Conservation (phyloP, 2,888 invertebrate species). For the Mythimna loreyi region DNA sequence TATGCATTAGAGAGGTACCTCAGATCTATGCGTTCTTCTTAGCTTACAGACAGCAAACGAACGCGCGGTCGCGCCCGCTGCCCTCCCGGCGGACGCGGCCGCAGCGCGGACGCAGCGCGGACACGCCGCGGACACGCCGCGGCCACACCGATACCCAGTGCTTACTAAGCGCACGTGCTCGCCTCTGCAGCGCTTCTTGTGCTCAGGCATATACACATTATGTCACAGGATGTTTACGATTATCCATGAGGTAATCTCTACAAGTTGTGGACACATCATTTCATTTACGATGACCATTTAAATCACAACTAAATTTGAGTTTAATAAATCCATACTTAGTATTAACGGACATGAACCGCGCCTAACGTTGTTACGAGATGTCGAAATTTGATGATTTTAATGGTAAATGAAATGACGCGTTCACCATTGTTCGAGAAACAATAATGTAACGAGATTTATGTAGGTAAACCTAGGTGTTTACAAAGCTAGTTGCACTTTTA, state of each 20-base stretch:
- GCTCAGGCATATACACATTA: not conserved
- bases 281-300: too few species aligned
- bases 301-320: too few species aligned
- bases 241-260: not conserved
- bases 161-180: not conserved
- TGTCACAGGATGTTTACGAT: not conserved
- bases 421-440: not conserved
- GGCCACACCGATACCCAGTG: not conserved
- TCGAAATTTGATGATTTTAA: not conserved
- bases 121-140: too few species aligned
- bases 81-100: not conserved
- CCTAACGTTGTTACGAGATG: too few species aligned
- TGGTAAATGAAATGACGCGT: not conserved
- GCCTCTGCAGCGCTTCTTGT: not conserved
- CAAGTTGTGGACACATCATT: not conserved
- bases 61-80: not conserved
- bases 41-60: constrained; percentile 25
- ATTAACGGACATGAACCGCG: not conserved
- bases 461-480: not conserved
- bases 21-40: constrained; percentile 61
- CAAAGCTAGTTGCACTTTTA: not conserved
- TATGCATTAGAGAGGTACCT: constrained; percentile 62
- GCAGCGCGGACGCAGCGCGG: too few species aligned
- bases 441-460: not conserved
- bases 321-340: too few species aligned